Evolutionary conservation across 2,797 vertebrate genomes (phyloP), one percentile per base, ranked within the genome.

Genomic region (Siniperca undulata): DNA sequence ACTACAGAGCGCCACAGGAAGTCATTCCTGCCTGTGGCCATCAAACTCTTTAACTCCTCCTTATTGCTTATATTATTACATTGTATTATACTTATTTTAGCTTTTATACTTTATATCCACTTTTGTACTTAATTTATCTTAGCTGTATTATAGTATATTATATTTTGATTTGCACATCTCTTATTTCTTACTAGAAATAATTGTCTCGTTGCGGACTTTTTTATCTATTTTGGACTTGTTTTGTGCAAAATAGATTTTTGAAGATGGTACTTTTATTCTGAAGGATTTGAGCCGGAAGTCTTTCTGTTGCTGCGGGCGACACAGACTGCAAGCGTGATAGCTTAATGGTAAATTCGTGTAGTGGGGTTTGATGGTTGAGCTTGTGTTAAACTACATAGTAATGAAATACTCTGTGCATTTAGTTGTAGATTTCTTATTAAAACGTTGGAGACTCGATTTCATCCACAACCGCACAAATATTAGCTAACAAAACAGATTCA

Each of bases 261-360:
- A 17, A 50, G 0, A 5, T 1, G 0, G 0, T 0, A 3, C 66
- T 77, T 86, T 89, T 92, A 88, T 88, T 86, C 17, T 88, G 91
- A 87, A 84, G 55, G 76, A 58, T 1, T 0, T 0, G 0, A 16
- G 14, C 13, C 79, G 91, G 92, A 93, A 85, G 69, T 62, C 0
- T 0, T 12, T 16, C 3, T 38, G 44, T 44, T 56, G 30, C 40
- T 86, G 65, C 20, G 22, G 34, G 34, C 19, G 55, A 66, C 50
- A 61, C 12, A 22, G 5, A 48, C 46, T 2, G 40, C 4, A 20
- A 52, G 52, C 61, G 12, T 52, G 64, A 44, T 81, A 75, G 70
- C 70, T 16, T 59, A 14, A 66, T 59, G 84, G 76, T 81, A 48
- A 68, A 53, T 30, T 3, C 27, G 34, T 22, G 19, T 17, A n/a